Evolutionary conservation across 2,113 vertebrate species (phyloP).

Genomic region (Ciconia boyciana): DNA sequence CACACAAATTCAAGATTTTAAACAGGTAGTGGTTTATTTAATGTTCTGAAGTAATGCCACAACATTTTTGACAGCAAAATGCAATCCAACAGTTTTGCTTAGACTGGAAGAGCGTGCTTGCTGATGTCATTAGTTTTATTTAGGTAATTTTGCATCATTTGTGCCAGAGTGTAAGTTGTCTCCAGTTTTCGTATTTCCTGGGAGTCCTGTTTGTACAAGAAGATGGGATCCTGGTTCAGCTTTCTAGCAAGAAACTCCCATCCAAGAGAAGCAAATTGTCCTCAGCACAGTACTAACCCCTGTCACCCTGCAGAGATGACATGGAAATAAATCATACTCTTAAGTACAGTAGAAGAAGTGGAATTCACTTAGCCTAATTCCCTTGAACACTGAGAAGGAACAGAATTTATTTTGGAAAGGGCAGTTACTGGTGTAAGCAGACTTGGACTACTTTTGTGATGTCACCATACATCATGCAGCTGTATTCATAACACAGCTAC

Average conservation of each 20-base stretch:
- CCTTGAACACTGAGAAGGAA: not conserved
- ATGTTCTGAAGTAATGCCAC: not conserved
- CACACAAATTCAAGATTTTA: not conserved
- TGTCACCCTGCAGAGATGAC: not conserved
- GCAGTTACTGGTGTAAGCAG: not conserved
- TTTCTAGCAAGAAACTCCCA: not conserved
- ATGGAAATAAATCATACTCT: not conserved
- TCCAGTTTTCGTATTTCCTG: not conserved
- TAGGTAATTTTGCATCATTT: not conserved
- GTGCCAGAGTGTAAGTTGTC: not conserved
- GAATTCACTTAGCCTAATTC: not conserved
- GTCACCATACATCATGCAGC: not conserved
- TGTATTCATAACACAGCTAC: not conserved
- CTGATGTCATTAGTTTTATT: not conserved
- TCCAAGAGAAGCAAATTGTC: not conserved
- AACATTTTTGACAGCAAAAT: conserved; percentile 1
- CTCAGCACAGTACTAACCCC: not conserved
- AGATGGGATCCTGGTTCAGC: not conserved
- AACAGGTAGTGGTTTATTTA: conserved; percentile 30
- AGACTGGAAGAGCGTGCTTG: not conserved
- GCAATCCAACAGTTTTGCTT: not conserved
- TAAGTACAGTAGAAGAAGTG: not conserved
- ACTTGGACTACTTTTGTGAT: not conserved
- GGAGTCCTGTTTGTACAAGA: not conserved
- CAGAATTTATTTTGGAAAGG: conserved; percentile 25